Percentiles rank a stretch among this genome's conserved stretches.
Evolutionary conservation across 2,113 vertebrate species (phyloP).

Genomic region (pig (Sus scrofa)): DNA sequence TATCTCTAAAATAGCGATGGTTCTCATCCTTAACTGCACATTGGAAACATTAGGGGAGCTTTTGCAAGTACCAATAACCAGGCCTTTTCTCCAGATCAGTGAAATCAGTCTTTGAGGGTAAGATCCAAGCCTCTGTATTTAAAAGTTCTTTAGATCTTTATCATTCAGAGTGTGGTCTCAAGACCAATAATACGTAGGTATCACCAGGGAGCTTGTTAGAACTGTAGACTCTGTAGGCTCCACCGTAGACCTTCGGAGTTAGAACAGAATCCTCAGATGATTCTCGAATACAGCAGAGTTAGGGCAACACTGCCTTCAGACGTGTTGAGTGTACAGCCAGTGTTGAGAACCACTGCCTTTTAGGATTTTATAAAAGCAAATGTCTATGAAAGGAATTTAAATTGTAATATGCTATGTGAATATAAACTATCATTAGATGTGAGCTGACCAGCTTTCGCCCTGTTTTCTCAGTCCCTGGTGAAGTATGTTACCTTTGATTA

Average conservation of each 20-base stretch:
- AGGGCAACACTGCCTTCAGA: not conserved
- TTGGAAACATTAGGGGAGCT: not conserved
- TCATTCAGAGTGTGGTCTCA: not conserved
- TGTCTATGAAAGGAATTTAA: not conserved
- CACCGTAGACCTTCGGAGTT: not conserved
- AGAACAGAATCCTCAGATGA: not conserved
- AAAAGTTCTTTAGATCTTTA: not conserved
- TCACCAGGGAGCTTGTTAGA: not conserved
- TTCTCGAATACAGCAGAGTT: not conserved
- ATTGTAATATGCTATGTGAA: not conserved
- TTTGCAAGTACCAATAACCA: not conserved
- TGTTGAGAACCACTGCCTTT: not conserved
- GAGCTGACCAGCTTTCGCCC: not conserved
- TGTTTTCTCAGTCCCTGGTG: not conserved
- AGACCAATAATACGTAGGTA: not conserved
- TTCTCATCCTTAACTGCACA: not conserved
- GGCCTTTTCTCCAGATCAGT: not conserved
- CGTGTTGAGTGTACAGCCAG: not conserved
- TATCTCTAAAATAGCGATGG: not conserved
- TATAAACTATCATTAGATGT: not conserved
- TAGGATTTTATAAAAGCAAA: not conserved
- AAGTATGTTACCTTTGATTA: constrained; percentile 28
- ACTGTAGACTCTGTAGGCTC: not conserved
- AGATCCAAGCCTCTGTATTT: not conserved
- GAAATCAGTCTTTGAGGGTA: not conserved